phyloP scores from a whole-genome alignment of 2,113 vertebrate species.

The Brachyhypopomus occidentalis region DNA sequence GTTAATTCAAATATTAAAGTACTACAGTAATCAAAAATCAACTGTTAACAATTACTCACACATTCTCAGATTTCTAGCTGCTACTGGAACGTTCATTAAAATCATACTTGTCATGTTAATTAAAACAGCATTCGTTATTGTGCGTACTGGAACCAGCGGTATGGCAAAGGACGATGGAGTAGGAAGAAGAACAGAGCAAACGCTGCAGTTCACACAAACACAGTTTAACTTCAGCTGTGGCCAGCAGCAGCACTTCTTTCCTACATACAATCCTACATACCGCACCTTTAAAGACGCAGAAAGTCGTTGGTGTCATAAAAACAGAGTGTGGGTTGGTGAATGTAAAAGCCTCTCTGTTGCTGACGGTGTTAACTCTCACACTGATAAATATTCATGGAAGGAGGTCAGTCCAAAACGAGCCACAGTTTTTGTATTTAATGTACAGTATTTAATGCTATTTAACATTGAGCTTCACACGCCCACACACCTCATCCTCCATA shows the following conservation, averaged over 20 bases:
- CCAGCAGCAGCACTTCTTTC: not conserved
- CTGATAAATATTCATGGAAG: not conserved
- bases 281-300: not conserved
- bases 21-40: too few species aligned
- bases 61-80: too few species aligned
- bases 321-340: conserved; percentile 39
- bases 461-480: not conserved
- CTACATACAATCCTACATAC: not conserved
- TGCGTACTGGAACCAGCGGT: not conserved
- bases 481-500: not conserved
- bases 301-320: not conserved
- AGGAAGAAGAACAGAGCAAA: not conserved
- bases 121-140: too few species aligned
- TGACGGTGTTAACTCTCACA: not conserved
- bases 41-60: too few species aligned
- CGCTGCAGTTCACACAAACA: not conserved
- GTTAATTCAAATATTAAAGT: not conserved
- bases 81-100: not conserved
- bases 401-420: not conserved
- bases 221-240: not conserved
- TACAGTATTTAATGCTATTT: not conserved
- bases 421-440: not conserved
- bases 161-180: not conserved
- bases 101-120: not conserved
- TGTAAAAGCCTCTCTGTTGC: conserved; percentile 44